Percentiles rank a stretch among this genome's conserved stretches.
Conservation (phyloP, 2,113 vertebrate genomes). For the Sander vitreus region DNA sequence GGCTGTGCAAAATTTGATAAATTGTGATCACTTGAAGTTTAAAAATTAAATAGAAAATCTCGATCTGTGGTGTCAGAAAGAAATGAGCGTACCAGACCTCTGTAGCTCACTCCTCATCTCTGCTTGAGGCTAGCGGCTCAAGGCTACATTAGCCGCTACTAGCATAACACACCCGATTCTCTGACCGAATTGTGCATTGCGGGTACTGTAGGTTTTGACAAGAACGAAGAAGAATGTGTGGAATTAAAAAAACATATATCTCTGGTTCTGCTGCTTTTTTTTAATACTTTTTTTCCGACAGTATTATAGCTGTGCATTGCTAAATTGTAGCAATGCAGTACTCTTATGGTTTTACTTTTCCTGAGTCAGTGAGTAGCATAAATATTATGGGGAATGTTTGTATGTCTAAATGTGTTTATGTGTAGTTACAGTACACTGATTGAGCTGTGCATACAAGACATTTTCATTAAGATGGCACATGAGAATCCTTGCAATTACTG, state of each 20-base stretch:
- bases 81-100: background rate
- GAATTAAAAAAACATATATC: background rate
- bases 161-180: background rate
- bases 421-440: background rate
- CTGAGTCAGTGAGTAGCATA: background rate
- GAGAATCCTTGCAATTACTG: conserved; percentile 1
- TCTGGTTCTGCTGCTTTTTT: background rate
- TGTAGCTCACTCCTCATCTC: background rate
- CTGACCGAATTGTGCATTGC: background rate
- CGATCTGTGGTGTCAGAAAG: background rate
- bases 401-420: background rate
- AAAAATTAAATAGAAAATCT: background rate
- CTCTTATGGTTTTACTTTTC: conserved; percentile 1
- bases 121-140: background rate
- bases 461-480: conserved; percentile 10
- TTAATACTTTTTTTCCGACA: background rate
- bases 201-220: background rate
- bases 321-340: background rate
- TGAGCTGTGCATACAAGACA: background rate
- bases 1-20: background rate
- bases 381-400: background rate
- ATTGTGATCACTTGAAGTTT: background rate
- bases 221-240: background rate
- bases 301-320: background rate
- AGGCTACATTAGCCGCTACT: conserved; percentile 3